These are phyloP conservation scores for Styela plicata DNA, from an alignment of 23 tunicate species.

Conservation along the genomic window DNA sequence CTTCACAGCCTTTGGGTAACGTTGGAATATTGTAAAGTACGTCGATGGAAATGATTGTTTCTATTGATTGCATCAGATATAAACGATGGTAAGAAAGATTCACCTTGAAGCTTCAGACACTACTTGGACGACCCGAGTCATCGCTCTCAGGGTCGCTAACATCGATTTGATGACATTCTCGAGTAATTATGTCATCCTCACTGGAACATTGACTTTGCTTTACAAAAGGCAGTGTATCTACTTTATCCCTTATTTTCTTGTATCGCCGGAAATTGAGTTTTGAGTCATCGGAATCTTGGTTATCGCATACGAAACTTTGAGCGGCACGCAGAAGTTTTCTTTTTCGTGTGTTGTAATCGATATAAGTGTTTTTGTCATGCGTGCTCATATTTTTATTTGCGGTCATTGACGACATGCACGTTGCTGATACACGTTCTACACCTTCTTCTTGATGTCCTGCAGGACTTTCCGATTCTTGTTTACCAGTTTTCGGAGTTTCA, in stretches of 20 bases:
- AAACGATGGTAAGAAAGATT: neutral
- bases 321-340: constrained; percentile 15
- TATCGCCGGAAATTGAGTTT: neutral
- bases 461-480: neutral
- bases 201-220: constrained; percentile 10
- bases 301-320: neutral
- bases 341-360: constrained; percentile 24
- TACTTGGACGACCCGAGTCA: constrained; percentile 35
- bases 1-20: no score
- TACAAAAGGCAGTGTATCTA: neutral
- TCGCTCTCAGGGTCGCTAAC: constrained; percentile 26
- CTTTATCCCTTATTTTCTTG: neutral
- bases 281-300: neutral
- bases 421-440: neutral
- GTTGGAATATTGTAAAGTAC: neutral
- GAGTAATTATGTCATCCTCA: constrained; percentile 12
- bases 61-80: neutral
- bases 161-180: constrained; percentile 3
- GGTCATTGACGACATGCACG: neutral
- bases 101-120: constrained; percentile 10
- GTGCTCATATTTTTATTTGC: neutral
- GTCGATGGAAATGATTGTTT: neutral
- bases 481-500: no score
- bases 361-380: neutral
- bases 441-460: neutral